phyloP scores from a whole-genome alignment of 2,113 vertebrate genomes.

The Physeter macrocephalus region DNA sequence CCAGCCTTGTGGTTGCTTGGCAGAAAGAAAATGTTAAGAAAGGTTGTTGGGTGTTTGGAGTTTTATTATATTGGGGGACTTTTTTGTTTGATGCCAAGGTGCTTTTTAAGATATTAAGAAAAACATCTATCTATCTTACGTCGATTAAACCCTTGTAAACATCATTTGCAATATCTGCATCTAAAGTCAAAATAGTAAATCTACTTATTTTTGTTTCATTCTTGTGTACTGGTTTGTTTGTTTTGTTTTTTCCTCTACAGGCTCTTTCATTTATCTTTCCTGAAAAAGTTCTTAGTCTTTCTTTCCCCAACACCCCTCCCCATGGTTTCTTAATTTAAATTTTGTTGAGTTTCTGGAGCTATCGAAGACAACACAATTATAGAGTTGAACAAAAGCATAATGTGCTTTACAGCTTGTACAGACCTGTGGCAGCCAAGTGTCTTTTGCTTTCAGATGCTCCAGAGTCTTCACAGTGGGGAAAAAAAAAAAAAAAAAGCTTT shows the following conservation, averaged over 20 bases:
- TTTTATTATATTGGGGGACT: conserved; percentile 13
- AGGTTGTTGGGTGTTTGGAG: conserved; percentile 17
- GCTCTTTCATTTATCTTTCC: conserved; percentile 58
- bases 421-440: not conserved
- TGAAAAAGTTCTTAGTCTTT: conserved; percentile 50
- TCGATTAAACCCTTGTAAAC: conserved; percentile 8
- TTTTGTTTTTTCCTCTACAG: not conserved
- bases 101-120: conserved; percentile 58
- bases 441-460: conserved; percentile 53
- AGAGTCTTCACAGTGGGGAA: conserved; percentile 49
- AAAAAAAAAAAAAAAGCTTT: not conserved
- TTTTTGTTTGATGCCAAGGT: conserved; percentile 52
- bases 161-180: conserved; percentile 14
- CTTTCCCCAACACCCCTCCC: not conserved
- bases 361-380: conserved; percentile 49
- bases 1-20: not conserved
- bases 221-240: not conserved
- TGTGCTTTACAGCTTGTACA: conserved; percentile 15
- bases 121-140: not conserved
- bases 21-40: conserved; percentile 17
- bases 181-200: not conserved
- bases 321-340: conserved; percentile 23
- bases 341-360: conserved; percentile 49
- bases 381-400: conserved; percentile 34
- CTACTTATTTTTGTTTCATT: conserved; percentile 10